Percentiles rank a stretch among this genome's conserved stretches.
These are phyloP conservation scores for Pygoscelis antarcticus DNA, from an alignment of 2,113 vertebrate genomes.

Conservation along the genomic window DNA sequence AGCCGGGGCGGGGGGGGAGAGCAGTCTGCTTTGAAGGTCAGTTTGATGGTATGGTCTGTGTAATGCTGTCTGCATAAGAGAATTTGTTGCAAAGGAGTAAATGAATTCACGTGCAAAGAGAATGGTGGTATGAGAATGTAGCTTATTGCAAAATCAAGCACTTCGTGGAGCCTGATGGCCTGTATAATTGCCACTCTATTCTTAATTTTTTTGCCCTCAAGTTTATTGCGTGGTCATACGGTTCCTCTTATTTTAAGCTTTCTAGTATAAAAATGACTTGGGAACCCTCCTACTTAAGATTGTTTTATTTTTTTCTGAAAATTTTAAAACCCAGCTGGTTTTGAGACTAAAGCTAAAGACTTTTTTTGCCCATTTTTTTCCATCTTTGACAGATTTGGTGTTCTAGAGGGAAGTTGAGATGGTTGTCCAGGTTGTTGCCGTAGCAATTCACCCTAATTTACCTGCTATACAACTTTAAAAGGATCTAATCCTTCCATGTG, in stretches of 20 bases:
- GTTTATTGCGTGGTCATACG: background rate
- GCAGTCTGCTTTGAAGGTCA: background rate
- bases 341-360: background rate
- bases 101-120: background rate
- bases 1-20: background rate
- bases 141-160: background rate
- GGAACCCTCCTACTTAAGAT: background rate
- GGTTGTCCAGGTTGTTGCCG: background rate
- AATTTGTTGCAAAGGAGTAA: background rate
- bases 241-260: background rate
- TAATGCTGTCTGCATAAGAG: background rate
- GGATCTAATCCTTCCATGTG: background rate
- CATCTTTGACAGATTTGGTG: background rate
- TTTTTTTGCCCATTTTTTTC: background rate
- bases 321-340: background rate
- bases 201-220: background rate
- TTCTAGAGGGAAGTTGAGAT: background rate
- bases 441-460: background rate
- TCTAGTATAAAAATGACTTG: background rate
- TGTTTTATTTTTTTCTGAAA: background rate
- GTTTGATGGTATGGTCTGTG: accelerated
- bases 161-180: background rate
- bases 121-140: background rate
- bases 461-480: background rate
- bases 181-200: background rate